Base-by-base conservation (phyloP, 1,140 invertebrate genomes). In the Bacillus rossius region DNA sequence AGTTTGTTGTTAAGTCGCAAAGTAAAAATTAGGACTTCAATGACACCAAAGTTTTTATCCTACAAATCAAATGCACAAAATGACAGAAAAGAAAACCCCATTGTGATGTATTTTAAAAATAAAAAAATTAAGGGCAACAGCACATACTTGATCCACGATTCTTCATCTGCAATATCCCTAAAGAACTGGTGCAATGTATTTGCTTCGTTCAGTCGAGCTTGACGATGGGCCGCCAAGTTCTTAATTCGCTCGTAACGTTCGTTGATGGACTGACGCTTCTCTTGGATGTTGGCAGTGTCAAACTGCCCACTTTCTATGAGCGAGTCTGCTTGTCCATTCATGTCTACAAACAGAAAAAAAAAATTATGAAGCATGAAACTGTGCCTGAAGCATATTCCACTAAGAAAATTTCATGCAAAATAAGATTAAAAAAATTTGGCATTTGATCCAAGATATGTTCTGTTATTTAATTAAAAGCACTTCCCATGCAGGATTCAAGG, bases 131-230 rank as follows among this genome's bases (percentile, higher is more conserved):
- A n/a, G n/a, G n/a, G n/a, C 29, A 34, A 34, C 4, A 7, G 29
- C 4, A 34, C 79, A 73, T 65, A 88, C 84, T 98, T 98, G 70
- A 99, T 99, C 97, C 97, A 99, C n/a, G 93, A 96, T 74, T 99
- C 97, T 75, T 99, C 97, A 74, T 99, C 97, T 62, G 97, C 96
- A 71, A 99, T 98, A 72, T 99, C 97, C 47, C 97, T 80, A 83
- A 99, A 96, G 86, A 99, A 99, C 77, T 99, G 96, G 76, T 99
- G 96, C 64, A 99, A 81, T 8, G 95, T 99, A 69, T 98, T 94
- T 2, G 96, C 96, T 74, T 99, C 96, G 72, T 89, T 87, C 16
- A 99, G 80, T 26, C 94, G 79, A 1, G 89, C 87, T 68, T 96
- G 83, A 40, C 96, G 81, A 69, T 98, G 91, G 38, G 90, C 89